These are phyloP conservation scores for Drosophila kurseongensis DNA, from an alignment of 1,140 invertebrate genomes.

Conservation along the genomic window DNA sequence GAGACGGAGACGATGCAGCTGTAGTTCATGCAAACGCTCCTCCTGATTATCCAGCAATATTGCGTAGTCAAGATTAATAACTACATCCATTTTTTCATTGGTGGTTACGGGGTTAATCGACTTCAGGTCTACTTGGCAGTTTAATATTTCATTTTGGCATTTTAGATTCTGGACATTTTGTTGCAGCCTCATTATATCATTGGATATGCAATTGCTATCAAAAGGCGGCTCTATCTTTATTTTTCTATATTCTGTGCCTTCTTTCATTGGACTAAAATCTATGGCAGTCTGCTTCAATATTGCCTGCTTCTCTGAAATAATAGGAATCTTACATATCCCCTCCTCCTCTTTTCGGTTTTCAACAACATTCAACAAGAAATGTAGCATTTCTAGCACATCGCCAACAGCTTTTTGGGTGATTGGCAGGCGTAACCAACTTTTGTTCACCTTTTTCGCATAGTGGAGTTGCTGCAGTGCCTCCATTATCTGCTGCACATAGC, in stretches of 20 bases:
- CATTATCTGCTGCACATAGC: slow-evolving; percentile 30
- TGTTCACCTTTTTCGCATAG: slow-evolving; percentile 34
- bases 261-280: too few species aligned
- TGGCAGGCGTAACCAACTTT: slow-evolving; percentile 32
- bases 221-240: too few species aligned
- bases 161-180: not conserved
- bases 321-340: slow-evolving; percentile 1
- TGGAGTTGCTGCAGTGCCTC: slow-evolving; percentile 32
- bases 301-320: not conserved
- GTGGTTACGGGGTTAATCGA: not conserved
- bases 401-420: slow-evolving; percentile 7
- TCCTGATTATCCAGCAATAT: not conserved
- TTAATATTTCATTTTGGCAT: not conserved
- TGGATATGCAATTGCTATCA: too few species aligned
- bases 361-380: slow-evolving; percentile 49
- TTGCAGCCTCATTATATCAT: slow-evolving; percentile 4
- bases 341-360: not conserved
- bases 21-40: slow-evolving; percentile 1
- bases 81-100: not conserved
- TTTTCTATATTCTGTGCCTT: too few species aligned
- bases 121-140: not conserved
- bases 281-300: not conserved
- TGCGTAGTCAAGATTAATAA: slow-evolving; percentile 5
- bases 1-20: not conserved
- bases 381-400: slow-evolving; percentile 31